phyloP scores from a whole-genome alignment of 2,888 invertebrate species.

The Celastrina argiolus region DNA sequence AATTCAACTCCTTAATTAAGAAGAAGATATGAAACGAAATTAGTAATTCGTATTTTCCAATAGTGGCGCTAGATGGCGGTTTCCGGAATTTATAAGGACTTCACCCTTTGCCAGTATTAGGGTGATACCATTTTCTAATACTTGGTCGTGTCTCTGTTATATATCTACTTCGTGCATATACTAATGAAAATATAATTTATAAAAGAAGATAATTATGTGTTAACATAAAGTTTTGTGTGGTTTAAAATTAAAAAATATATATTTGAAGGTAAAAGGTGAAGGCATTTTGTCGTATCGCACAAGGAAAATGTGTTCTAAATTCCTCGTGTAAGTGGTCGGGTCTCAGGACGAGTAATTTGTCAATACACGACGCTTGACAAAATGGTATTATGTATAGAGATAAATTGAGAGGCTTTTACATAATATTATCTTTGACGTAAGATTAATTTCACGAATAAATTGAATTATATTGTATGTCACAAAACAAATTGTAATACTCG shows the following conservation, averaged over 20 bases:
- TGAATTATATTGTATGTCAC: neutral
- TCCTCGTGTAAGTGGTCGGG: neutral
- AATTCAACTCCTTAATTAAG: no score
- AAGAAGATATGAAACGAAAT: no score
- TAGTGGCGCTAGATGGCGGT: no score
- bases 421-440: slow-evolving; percentile 2
- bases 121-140: no score
- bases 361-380: slow-evolving; percentile 16
- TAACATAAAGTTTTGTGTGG: no score
- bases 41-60: no score
- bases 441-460: slow-evolving; percentile 14
- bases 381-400: slow-evolving; percentile 14
- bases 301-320: neutral
- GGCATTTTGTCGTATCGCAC: neutral
- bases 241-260: neutral
- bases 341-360: slow-evolving; percentile 6
- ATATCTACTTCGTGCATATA: no score
- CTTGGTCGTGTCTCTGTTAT: no score
- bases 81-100: no score
- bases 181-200: no score
- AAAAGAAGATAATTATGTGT: no score
- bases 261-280: neutral
- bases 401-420: slow-evolving; percentile 13
- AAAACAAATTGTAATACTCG: neutral
- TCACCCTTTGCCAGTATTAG: no score